Percentiles rank a stretch among this genome's conserved stretches.
phyloP scores from a whole-genome alignment of 2,888 invertebrate species.

The Mimachlamys varia region DNA sequence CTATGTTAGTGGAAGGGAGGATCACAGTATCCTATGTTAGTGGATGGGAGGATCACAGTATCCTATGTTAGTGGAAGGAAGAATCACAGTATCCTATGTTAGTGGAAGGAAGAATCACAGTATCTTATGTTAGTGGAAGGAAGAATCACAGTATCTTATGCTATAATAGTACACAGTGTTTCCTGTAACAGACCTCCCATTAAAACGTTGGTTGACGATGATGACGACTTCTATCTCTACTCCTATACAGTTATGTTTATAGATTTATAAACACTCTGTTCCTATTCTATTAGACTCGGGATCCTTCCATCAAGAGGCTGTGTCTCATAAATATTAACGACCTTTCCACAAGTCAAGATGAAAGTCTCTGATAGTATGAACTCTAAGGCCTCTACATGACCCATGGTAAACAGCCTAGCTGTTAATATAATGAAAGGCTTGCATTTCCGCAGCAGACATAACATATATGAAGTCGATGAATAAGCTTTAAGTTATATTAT shows the following conservation, averaged over 20 bases:
- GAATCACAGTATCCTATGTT: too few relatives aligned
- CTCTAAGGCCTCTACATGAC: neutral
- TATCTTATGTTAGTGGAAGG: too few relatives aligned
- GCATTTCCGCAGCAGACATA: neutral
- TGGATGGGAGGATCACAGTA: too few relatives aligned
- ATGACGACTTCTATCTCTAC: neutral
- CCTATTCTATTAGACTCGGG: neutral
- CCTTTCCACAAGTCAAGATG: neutral
- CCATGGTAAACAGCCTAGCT: neutral
- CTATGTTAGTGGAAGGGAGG: too few relatives aligned
- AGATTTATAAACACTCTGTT: neutral
- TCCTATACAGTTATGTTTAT: neutral
- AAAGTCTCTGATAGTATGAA: neutral
- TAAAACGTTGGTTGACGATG: neutral
- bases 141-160: neutral
- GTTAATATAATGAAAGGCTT: neutral
- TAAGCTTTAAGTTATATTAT: neutral
- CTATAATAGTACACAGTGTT: too few relatives aligned
- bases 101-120: too few relatives aligned
- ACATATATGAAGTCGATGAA: too few relatives aligned
- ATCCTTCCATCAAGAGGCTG: neutral
- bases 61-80: too few relatives aligned
- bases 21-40: too few relatives aligned
- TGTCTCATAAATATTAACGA: constrained; percentile 20
- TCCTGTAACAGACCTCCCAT: neutral